Percentiles rank a stretch among this genome's conserved stretches.
phyloP scores from a whole-genome alignment of 2,888 invertebrate species.

The Mesorhabditis belari region DNA sequence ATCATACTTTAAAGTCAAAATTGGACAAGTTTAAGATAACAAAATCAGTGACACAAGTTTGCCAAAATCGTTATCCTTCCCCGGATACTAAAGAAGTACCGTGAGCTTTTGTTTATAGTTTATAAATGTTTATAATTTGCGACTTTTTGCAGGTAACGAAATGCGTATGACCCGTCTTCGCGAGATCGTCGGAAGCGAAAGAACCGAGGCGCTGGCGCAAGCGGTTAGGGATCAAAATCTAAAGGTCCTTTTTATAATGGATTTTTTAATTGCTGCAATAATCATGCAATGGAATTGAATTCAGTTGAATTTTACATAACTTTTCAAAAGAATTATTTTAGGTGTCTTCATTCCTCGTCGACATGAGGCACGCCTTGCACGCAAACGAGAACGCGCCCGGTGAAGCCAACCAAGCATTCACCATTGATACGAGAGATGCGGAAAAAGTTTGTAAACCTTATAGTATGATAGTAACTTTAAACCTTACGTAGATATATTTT shows the following conservation, averaged over 20 bases:
- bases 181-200: constrained; percentile 23
- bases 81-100: not conserved
- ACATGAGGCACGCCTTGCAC: constrained; percentile 35
- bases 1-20: not conserved
- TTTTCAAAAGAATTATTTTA: constrained; percentile 12
- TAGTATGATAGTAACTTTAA: not conserved
- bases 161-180: constrained; percentile 41
- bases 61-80: not conserved
- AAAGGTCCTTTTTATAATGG: constrained; percentile 11
- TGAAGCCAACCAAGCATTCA: constrained; percentile 4
- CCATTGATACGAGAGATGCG: constrained; percentile 13
- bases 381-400: constrained; percentile 15
- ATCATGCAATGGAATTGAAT: not conserved
- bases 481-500: too few relatives aligned
- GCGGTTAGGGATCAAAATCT: constrained; percentile 29
- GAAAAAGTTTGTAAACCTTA: constrained; percentile 17
- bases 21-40: too few relatives aligned
- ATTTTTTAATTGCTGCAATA: not conserved
- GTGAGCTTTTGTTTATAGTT: not conserved
- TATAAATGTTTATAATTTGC: not conserved
- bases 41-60: too few relatives aligned
- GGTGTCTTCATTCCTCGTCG: constrained; percentile 35
- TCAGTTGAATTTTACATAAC: not conserved
- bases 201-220: constrained; percentile 25
- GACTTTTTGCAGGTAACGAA: constrained; percentile 29